Evolutionary conservation across 2,888 invertebrate species (phyloP), one percentile per base, ranked within the genome.

Genomic region (Uropetala carovei): DNA sequence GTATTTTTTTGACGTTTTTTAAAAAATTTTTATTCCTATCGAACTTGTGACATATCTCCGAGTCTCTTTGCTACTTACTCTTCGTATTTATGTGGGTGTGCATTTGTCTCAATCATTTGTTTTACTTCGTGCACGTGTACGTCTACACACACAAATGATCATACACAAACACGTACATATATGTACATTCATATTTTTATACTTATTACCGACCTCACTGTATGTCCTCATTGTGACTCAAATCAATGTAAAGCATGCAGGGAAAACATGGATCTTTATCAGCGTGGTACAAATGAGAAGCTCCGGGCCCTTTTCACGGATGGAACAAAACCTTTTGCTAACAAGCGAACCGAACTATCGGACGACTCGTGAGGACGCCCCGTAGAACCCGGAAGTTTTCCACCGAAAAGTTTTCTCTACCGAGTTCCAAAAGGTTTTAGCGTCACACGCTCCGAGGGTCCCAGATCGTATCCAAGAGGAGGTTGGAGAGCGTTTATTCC

Each of bases 251-350:
- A 68, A 75, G 75, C 43, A 75, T 27, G 75, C n/a, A 27, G 22
- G 22, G 27, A 75, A 75, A 75, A 27, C 75, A 75, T 4, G 75
- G 75, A 27, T 14, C 75, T 75, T 75, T 75, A 27, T 75, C 22
- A 75, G 27, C 22, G 75, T 75, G 27, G 27, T 75, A 75, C 75
- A 75, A 75, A 75, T 75, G 75, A 75, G 75, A 75, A 75, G 75
- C 75, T 75, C 75, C 75, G 75, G 75, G 75, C 75, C 27, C 75
- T 75, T 43, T 75, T 75, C 75, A 75, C n/a, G 13, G 27, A 75
- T 75, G 75, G 75, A 27, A 75, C 22, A 75, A 75, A 75, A 75
- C 75, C 22, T 75, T 75, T 75, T 75, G 75, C 75, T 75, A 75
- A 75, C 75, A 75, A 75, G 75, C 22, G 18, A 75, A 75, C 27